Percentiles rank a stretch among this genome's conserved stretches.
These are phyloP conservation scores for Danio tinwini DNA, from an alignment of 2,797 vertebrate genomes.

Conservation along the genomic window DNA sequence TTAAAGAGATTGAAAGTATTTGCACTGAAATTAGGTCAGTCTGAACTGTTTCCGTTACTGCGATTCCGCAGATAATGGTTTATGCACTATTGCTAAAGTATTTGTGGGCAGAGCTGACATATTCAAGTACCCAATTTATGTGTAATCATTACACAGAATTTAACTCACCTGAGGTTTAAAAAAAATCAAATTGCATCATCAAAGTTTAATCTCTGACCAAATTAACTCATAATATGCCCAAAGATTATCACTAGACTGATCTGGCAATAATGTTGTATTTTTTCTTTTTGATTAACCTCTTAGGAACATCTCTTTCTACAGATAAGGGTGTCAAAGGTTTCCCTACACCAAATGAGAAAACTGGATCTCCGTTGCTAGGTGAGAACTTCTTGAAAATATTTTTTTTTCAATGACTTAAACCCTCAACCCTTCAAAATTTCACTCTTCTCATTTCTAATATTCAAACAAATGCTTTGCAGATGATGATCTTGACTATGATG, in stretches of 20 bases:
- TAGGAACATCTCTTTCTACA: conserved; percentile 62
- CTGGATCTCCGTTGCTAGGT: conserved; percentile 80
- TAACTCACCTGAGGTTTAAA: background rate
- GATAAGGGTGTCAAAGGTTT: conserved; percentile 72
- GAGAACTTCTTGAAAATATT: conserved; percentile 47
- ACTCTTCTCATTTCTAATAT: conserved; percentile 6
- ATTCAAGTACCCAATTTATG: background rate
- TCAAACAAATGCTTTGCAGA: conserved; percentile 70
- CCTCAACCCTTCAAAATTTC: background rate
- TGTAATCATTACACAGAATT: background rate
- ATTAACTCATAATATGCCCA: background rate
- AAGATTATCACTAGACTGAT: background rate
- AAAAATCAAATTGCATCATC: background rate
- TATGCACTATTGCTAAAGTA: background rate
- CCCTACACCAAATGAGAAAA: conserved; percentile 71
- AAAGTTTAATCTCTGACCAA: background rate
- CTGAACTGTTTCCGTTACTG: background rate
- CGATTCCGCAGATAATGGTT: background rate
- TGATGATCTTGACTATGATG: conserved; percentile 88
- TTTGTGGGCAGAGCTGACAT: conserved; percentile 3
- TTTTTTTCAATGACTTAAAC: background rate
- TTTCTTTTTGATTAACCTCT: background rate
- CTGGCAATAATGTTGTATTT: background rate
- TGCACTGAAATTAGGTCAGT: background rate
- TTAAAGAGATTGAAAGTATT: background rate